Conservation (phyloP, 2,797 vertebrate species). For the Sciurus vulgaris region DNA sequence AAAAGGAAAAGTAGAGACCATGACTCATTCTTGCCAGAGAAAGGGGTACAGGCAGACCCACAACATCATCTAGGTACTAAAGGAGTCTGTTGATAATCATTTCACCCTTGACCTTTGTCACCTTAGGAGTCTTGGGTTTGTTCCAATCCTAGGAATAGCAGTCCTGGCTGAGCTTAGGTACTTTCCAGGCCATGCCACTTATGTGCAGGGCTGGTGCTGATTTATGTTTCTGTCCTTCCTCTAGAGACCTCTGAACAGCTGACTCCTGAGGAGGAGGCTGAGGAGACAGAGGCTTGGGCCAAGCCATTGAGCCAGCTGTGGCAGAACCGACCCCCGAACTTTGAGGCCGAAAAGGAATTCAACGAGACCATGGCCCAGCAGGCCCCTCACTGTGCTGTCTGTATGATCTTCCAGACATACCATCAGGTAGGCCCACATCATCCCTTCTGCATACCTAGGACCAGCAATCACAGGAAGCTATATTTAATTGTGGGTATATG, state of each 20-base stretch:
- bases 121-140: not conserved
- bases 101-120: not conserved
- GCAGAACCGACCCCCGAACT: slow-evolving; percentile 94
- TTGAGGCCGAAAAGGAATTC: slow-evolving; percentile 94
- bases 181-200: not conserved
- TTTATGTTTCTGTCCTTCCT: not conserved
- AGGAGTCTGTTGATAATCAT: not conserved
- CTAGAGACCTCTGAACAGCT: slow-evolving; percentile 92
- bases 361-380: slow-evolving; percentile 93
- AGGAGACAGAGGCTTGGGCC: slow-evolving; percentile 95
- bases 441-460: not conserved
- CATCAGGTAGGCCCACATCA: slow-evolving; percentile 90
- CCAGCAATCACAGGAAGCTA: not conserved
- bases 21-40: not conserved
- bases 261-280: slow-evolving; percentile 89
- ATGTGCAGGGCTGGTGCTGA: not conserved
- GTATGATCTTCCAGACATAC: slow-evolving; percentile 95
- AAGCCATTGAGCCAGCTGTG: slow-evolving; percentile 94
- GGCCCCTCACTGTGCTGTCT: slow-evolving; percentile 95
- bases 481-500: not conserved
- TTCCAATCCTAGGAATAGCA: not conserved
- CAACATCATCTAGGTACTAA: fast-evolving
- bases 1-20: not conserved
- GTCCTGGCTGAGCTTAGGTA: slow-evolving; percentile 27
- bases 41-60: not conserved